Evolutionary conservation across 2,888 invertebrate species (phyloP).

Genomic region (Petrophora chlorosata): DNA sequence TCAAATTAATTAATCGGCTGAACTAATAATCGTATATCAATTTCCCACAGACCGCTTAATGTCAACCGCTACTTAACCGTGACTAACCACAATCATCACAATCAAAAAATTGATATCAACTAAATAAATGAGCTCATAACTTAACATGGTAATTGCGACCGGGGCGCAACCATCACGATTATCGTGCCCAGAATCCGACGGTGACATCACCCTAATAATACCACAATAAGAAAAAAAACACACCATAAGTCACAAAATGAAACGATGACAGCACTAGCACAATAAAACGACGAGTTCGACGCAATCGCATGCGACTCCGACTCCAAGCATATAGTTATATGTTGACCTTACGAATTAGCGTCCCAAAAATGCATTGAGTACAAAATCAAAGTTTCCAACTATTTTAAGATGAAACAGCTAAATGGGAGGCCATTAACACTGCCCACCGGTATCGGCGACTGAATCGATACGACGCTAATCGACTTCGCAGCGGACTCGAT

Average conservation of each 20-base stretch:
- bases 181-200: conserved; percentile 68
- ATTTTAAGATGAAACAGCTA: conserved; percentile 71
- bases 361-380: conserved; percentile 68
- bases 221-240: conserved; percentile 63
- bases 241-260: conserved; percentile 61
- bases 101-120: conserved; percentile 59
- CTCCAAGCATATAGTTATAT: conserved; percentile 41
- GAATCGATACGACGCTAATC: conserved; percentile 70
- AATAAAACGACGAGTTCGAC: conserved; percentile 63
- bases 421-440: conserved; percentile 70
- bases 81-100: conserved; percentile 61
- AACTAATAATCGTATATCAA: conserved; percentile 73
- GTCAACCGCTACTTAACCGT: conserved; percentile 62
- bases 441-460: conserved; percentile 63
- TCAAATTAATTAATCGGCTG: conserved; percentile 59
- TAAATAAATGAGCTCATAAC: conserved; percentile 71
- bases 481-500: conserved; percentile 61
- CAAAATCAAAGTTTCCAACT: conserved; percentile 72
- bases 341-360: conserved; percentile 65
- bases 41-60: conserved; percentile 62
- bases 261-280: conserved; percentile 68
- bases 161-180: conserved; percentile 70
- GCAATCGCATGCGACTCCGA: conserved; percentile 58
- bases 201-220: conserved; percentile 73
- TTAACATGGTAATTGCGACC: conserved; percentile 64